Evolutionary conservation across 2,797 vertebrate species (phyloP).

Genomic region (Tenualosa thibaudeaui): DNA sequence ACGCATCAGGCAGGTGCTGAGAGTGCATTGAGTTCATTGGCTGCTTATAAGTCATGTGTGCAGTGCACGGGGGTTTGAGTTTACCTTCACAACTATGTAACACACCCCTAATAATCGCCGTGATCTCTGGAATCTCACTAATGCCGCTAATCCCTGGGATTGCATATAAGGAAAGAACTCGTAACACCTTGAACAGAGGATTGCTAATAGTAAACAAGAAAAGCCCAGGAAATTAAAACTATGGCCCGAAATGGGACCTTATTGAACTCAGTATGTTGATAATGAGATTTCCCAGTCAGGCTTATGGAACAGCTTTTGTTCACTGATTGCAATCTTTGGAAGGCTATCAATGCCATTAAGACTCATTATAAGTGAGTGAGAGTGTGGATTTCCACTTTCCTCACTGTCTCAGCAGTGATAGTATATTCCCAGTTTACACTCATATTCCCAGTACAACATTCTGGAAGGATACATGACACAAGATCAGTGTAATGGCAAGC

Average conservation of each 20-base stretch:
- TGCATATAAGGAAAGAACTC: conserved; percentile 74
- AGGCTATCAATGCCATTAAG: neutral
- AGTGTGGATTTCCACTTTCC: neutral
- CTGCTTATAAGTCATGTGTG: neutral
- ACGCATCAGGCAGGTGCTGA: neutral
- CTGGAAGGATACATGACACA: conserved; percentile 97
- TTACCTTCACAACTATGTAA: conserved; percentile 98
- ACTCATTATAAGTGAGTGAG: neutral
- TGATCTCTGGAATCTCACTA: conserved; percentile 91
- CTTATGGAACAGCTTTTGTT: neutral
- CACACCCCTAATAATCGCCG: conserved; percentile 91
- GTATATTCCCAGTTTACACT: neutral
- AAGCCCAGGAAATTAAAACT: neutral
- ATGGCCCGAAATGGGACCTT: neutral
- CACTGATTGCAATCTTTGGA: neutral
- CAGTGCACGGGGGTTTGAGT: conserved; percentile 9
- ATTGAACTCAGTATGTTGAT: neutral
- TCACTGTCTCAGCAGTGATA: neutral
- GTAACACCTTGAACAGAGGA: neutral
- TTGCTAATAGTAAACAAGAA: neutral
- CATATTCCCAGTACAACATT: neutral
- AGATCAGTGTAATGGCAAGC: conserved; percentile 92
- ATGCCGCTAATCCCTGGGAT: conserved; percentile 85
- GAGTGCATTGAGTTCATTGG: neutral
- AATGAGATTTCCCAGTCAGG: neutral